Conservation (phyloP, 1,140 invertebrate genomes). For the Camponotus floridanus region DNA sequence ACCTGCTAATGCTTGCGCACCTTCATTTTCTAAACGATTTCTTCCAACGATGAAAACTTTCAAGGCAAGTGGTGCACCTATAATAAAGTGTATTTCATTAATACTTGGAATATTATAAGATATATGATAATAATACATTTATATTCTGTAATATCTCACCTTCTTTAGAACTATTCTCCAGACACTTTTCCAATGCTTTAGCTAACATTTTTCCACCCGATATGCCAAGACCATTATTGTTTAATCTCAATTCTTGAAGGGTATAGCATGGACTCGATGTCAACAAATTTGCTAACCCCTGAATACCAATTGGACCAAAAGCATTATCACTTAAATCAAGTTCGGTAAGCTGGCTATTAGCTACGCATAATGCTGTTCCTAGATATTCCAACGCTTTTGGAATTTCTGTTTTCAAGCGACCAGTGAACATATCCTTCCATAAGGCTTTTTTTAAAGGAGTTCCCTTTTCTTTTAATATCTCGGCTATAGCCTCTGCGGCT, state of each 20-base stretch:
- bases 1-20: constrained; percentile 93
- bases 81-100: constrained; percentile 18
- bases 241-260: constrained; percentile 93
- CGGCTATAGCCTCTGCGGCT: constrained; percentile 94
- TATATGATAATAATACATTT: constrained; percentile 4
- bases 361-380: constrained; percentile 92
- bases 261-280: constrained; percentile 94
- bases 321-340: constrained; percentile 99
- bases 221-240: constrained; percentile 98
- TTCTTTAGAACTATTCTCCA: constrained; percentile 88
- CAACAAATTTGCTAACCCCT: constrained; percentile 94
- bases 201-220: constrained; percentile 95
- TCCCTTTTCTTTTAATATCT: constrained; percentile 91
- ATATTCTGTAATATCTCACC: constrained; percentile 61
- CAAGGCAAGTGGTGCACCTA: constrained; percentile 89
- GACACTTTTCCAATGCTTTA: constrained; percentile 91
- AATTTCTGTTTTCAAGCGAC: constrained; percentile 97
- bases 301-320: constrained; percentile 97
- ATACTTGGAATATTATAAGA: neutral
- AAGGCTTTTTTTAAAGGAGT: constrained; percentile 92
- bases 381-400: constrained; percentile 94
- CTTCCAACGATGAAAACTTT: constrained; percentile 96
- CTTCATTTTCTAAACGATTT: constrained; percentile 98
- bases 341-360: constrained; percentile 92
- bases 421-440: constrained; percentile 99